phyloP scores from a whole-genome alignment of 2,888 invertebrate genomes.

The Athripsodes cinereus region DNA sequence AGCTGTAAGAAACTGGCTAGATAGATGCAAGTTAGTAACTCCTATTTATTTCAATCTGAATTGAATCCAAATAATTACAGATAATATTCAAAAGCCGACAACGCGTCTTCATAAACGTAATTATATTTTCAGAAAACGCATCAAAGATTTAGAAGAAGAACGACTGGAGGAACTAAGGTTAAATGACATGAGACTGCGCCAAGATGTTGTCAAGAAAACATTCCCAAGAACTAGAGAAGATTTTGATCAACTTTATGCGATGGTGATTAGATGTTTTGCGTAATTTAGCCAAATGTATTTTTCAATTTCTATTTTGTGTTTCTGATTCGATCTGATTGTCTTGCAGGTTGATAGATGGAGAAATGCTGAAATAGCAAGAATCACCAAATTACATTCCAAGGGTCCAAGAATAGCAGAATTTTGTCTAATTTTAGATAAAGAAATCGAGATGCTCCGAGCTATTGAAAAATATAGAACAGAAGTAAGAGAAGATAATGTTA shows the following conservation, averaged over 20 bases:
- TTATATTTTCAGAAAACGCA: conserved; percentile 36
- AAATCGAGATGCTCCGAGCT: conserved; percentile 61
- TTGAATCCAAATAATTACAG: neutral
- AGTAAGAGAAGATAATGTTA: conserved; percentile 53
- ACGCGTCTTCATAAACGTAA: neutral
- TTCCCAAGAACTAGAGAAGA: conserved; percentile 66
- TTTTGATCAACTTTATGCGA: conserved; percentile 66
- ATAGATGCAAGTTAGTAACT: conserved; percentile 39
- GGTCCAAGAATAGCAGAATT: conserved; percentile 67
- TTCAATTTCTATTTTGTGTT: neutral
- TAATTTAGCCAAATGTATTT: neutral
- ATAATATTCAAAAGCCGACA: neutral
- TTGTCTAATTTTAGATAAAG: conserved; percentile 64
- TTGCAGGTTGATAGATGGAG: conserved; percentile 61
- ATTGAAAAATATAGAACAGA: conserved; percentile 62
- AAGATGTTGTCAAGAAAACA: conserved; percentile 58
- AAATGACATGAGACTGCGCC: conserved; percentile 47
- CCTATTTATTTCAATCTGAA: neutral
- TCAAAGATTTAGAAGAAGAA: conserved; percentile 50
- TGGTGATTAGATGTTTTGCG: conserved; percentile 37
- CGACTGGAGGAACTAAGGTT: conserved; percentile 47
- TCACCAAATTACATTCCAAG: conserved; percentile 57
- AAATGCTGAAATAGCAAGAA: conserved; percentile 55
- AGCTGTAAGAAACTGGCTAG: conserved; percentile 40
- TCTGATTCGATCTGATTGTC: neutral